These are phyloP conservation scores for Allygus modestus DNA, from an alignment of 2,888 invertebrate genomes.

Conservation along the genomic window DNA sequence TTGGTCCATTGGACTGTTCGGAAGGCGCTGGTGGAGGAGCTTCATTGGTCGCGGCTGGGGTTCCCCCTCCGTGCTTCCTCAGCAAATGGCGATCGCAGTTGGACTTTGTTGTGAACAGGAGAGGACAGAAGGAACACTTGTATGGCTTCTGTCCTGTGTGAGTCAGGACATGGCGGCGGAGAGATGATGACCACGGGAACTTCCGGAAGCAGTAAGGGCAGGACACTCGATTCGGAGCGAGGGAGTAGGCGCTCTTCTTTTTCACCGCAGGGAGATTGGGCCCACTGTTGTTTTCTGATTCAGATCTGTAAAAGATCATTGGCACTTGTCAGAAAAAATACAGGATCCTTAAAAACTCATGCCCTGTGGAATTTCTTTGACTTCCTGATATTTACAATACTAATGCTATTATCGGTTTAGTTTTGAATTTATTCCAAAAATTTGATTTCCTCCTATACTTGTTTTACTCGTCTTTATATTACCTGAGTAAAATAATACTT, in stretches of 20 bases:
- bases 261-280: slow-evolving; percentile 78
- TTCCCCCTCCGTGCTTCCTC: slow-evolving; percentile 71
- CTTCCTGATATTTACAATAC: no score
- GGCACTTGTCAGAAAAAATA: slow-evolving; percentile 1
- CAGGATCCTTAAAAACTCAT: neutral
- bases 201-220: slow-evolving; percentile 96
- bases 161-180: slow-evolving; percentile 95
- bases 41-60: slow-evolving; percentile 3
- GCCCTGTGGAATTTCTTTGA: no score
- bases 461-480: no score
- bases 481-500: no score
- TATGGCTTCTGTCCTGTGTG: slow-evolving; percentile 98
- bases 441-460: no score
- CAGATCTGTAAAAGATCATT: slow-evolving; percentile 78
- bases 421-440: no score
- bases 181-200: slow-evolving; percentile 97
- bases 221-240: slow-evolving; percentile 95
- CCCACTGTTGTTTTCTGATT: slow-evolving; percentile 77
- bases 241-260: slow-evolving; percentile 96
- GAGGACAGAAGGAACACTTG: slow-evolving; percentile 94
- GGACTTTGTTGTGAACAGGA: slow-evolving; percentile 97
- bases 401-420: no score
- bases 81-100: slow-evolving; percentile 96
- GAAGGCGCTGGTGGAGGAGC: neutral
- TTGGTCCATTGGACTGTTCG: slow-evolving; percentile 73